phyloP scores from a whole-genome alignment of 2,797 vertebrate genomes.

The Anabacerthia variegaticeps region DNA sequence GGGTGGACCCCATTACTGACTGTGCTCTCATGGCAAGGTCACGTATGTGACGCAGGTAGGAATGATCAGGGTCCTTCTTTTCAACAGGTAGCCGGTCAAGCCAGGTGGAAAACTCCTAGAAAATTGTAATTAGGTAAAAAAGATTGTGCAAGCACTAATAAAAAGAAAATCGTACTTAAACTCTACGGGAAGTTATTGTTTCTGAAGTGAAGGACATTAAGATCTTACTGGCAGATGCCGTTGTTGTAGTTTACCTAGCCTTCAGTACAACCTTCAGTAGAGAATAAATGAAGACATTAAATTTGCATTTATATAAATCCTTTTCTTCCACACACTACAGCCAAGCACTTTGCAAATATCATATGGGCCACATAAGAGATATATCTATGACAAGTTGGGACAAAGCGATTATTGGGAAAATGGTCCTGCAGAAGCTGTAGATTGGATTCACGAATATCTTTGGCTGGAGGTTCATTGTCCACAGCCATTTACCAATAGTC shows the following conservation, averaged over 20 bases:
- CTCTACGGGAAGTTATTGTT: neutral
- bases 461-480: neutral
- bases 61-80: neutral
- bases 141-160: neutral
- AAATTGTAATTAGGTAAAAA: too few species aligned
- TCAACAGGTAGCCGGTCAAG: neutral
- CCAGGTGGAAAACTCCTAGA: neutral
- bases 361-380: neutral
- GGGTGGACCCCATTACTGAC: accelerated
- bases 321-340: neutral
- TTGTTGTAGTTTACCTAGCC: conserved; percentile 51
- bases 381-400: neutral
- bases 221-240: neutral
- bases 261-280: conserved; percentile 37
- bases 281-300: conserved; percentile 41
- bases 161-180: neutral
- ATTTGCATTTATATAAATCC: conserved; percentile 60
- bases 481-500: accelerated
- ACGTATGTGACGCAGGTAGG: neutral
- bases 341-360: neutral
- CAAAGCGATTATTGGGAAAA: neutral
- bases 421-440: neutral
- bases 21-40: neutral
- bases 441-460: neutral
- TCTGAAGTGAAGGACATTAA: neutral